Evolutionary conservation across 64 coral and sea anemone genomes (phyloP).

Genomic region (Acropora tenuis): DNA sequence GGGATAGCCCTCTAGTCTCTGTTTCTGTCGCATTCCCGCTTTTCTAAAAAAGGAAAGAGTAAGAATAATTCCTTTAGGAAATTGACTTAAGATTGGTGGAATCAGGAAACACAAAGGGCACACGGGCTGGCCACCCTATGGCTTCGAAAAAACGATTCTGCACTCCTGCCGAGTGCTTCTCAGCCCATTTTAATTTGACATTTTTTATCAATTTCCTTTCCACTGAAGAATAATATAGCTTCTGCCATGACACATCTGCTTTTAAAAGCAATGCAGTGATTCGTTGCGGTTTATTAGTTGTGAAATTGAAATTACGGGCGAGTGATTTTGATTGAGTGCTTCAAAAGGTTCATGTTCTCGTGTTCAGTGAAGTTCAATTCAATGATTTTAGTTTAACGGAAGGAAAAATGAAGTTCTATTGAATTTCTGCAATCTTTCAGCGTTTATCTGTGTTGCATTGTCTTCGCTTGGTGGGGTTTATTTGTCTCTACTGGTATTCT

Average conservation of each 20-base stretch:
- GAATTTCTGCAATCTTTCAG: not conserved
- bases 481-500: not conserved
- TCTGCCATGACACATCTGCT: conserved; percentile 18
- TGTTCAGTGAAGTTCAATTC: not conserved
- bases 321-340: not conserved
- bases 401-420: not conserved
- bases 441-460: not conserved
- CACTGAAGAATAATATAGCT: not conserved
- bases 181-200: conserved; percentile 21
- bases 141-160: not conserved
- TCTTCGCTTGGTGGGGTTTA: not conserved
- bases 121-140: not conserved
- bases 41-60: not conserved
- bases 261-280: conserved; percentile 2
- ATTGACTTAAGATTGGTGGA: not conserved
- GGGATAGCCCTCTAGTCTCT: not conserved
- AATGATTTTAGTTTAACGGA: too few relatives aligned
- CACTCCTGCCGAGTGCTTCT: conserved; percentile 14
- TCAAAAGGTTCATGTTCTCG: not conserved
- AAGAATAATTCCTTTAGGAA: not conserved
- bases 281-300: conserved; percentile 5
- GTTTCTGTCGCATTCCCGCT: not conserved
- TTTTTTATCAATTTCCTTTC: conserved; percentile 11
- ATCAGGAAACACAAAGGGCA: conserved; percentile 10
- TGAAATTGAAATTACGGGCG: not conserved